Percentiles rank a stretch among this genome's conserved stretches.
These are phyloP conservation scores for Eolophus roseicapilla DNA, from an alignment of 2,113 vertebrate genomes.

Conservation along the genomic window DNA sequence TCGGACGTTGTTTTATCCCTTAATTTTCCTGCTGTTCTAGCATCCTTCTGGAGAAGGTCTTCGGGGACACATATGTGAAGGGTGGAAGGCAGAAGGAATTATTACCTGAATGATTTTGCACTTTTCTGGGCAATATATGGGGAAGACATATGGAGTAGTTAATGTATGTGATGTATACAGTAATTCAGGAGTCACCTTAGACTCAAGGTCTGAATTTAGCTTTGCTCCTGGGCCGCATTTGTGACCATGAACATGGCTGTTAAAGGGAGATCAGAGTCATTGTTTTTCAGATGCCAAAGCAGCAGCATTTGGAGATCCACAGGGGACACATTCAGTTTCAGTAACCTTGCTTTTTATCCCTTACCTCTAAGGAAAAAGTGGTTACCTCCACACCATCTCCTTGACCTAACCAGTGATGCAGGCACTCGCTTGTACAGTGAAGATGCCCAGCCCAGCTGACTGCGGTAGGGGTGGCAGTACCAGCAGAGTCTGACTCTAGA, in stretches of 20 bases:
- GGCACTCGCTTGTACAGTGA: accelerated
- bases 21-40: not conserved
- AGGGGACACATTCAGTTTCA: not conserved
- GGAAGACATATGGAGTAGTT: not conserved
- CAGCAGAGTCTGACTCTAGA: not conserved
- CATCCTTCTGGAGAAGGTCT: too few species aligned
- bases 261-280: not conserved
- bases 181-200: not conserved
- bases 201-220: not conserved
- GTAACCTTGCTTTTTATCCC: not conserved
- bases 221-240: not conserved
- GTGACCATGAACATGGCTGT: not conserved
- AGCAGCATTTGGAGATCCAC: not conserved
- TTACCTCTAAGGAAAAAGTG: too few species aligned
- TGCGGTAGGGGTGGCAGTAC: not conserved
- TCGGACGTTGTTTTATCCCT: not conserved
- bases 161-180: too few species aligned
- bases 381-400: not conserved
- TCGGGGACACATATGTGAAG: accelerated
- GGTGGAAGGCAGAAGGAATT: not conserved
- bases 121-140: not conserved
- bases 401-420: not conserved
- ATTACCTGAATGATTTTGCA: not conserved
- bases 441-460: not conserved
- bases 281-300: not conserved